Evolutionary conservation across 2,797 vertebrate genomes (phyloP), one percentile per base, ranked within the genome.

Genomic region (Eospalax fontanierii): DNA sequence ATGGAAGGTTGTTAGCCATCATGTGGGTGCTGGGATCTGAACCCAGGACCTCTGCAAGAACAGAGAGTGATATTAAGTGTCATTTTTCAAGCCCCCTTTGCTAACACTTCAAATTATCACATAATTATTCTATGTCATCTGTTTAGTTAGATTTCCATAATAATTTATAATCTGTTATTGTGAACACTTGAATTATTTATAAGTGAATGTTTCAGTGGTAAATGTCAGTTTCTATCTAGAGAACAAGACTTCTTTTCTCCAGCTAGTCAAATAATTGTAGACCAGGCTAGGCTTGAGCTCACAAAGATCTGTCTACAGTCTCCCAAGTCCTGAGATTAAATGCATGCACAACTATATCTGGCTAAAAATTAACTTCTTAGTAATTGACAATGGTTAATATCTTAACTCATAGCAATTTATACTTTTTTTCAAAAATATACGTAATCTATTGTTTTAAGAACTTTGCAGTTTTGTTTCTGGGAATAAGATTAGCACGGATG

Each of bases 111-210:
- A 40, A 75, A 90, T 90, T 30, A 91, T 4, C 35, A 76, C 10
- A 87, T 38, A 90, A 54, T n/a, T 63, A 73, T 65, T 90, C 57
- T 66, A 6, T 66, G 66, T 87, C 15, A 96, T n/a, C 57, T 68
- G 59, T 71, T 87, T 46, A 74, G 76, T 57, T 92, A 65, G 57
- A 24, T 89, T 91, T 71, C 80, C 74, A 26, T 90, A 71, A 70
- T 79, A 88, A 88, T 83, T 82, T 75, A 38, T 24, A 92, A 70
- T 65, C 12, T 89, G 50, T 11, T 66, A 78, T 33, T 78, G 15
- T 71, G 78, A 84, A 81, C 50, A 91, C 4, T 35, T 88, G 30
- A 90, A 91, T 90, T 96, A 74, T 78, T 91, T 85, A 75, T 89
- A 89, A 94, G 59, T 91, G 18, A 87, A 40, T 81, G n/a, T 65